A percentile compares a stretch with the other conserved stretches of the same genome.
Evolutionary conservation across 2,797 vertebrate genomes (phyloP).

Genomic region (Hylomyscus alleni): DNA sequence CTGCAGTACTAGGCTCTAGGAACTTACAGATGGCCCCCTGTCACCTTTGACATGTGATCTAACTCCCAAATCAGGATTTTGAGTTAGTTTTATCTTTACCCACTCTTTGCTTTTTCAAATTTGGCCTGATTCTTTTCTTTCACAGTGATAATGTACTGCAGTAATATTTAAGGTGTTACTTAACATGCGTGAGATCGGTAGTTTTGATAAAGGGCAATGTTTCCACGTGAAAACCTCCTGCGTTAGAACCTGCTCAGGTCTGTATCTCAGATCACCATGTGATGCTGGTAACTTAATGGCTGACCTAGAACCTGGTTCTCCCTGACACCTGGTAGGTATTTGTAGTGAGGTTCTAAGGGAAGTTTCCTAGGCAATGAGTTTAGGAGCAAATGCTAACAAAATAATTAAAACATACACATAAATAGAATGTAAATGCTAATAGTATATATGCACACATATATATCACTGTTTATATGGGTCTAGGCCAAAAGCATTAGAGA

Average conservation of each 20-base stretch:
- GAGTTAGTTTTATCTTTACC: slow-evolving; percentile 50
- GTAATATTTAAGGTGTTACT: background rate
- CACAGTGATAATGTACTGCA: background rate
- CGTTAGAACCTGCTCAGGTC: background rate
- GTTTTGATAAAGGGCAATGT: slow-evolving; percentile 1
- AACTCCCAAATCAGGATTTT: background rate
- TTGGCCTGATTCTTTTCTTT: background rate
- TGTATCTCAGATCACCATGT: background rate
- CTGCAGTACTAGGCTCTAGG: background rate
- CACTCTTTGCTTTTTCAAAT: slow-evolving; percentile 32
- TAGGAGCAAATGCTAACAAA: background rate
- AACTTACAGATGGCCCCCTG: background rate
- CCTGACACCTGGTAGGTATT: background rate
- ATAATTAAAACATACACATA: background rate
- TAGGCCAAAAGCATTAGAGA: slow-evolving; percentile 12
- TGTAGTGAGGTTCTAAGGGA: slow-evolving; percentile 55
- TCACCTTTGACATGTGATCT: background rate
- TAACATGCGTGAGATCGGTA: background rate
- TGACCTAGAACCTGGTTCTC: background rate
- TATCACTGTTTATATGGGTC: background rate
- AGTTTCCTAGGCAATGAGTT: slow-evolving; percentile 1
- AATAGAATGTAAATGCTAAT: background rate
- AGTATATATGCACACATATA: background rate
- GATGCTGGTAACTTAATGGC: background rate
- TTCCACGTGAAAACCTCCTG: background rate